A percentile compares a stretch with the other conserved stretches of the same genome.
Conservation (phyloP, 2,797 vertebrate species). For the Pogoniulus pusillus region DNA sequence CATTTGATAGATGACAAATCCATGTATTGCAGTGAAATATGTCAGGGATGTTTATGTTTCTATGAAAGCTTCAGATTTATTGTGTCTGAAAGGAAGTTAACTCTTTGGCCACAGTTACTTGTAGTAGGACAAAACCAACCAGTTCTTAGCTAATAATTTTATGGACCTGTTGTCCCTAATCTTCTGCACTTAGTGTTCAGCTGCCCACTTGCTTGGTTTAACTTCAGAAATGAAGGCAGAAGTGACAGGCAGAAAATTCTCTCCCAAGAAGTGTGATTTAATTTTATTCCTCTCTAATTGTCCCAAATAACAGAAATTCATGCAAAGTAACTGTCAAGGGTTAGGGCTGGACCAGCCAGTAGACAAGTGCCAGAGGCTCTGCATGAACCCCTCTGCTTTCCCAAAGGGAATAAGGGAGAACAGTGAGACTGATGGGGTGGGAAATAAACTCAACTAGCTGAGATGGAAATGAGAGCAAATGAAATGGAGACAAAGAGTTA, state of each 20-base stretch:
- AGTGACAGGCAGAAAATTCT: not conserved
- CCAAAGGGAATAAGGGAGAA: no score
- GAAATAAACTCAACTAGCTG: no score
- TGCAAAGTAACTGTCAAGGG: not conserved
- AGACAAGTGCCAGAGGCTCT: no score
- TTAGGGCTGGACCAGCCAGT: no score
- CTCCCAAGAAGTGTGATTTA: fast-evolving
- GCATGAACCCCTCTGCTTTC: no score
- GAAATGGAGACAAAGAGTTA: no score
- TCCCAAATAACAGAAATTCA: not conserved
- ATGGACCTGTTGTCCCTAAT: not conserved
- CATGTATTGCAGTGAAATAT: not conserved
- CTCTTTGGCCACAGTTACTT: not conserved
- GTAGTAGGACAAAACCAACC: not conserved
- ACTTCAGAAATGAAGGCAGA: not conserved
- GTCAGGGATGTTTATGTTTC: not conserved
- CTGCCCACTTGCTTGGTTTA: not conserved
- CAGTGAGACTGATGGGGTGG: no score
- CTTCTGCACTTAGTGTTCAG: not conserved
- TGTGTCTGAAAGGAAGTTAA: not conserved
- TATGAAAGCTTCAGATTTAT: not conserved
- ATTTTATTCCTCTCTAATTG: not conserved
- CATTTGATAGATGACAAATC: not conserved
- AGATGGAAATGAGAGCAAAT: no score
- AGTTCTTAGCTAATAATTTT: not conserved